These are phyloP conservation scores for Rhagoletis pomonella DNA, from an alignment of 1,140 invertebrate genomes.

Conservation along the genomic window DNA sequence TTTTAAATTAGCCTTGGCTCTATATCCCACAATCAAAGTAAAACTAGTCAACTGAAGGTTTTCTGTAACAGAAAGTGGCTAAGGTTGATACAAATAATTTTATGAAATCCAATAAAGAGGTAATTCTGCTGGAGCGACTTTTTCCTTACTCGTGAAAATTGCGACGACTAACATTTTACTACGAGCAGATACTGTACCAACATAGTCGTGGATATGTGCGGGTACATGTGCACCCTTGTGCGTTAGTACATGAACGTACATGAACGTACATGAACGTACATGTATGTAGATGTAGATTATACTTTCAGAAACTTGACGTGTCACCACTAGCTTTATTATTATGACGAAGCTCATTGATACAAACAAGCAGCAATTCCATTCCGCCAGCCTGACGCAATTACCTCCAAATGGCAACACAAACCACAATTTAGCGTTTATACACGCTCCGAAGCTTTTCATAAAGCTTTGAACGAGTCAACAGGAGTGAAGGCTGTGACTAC, in stretches of 20 bases:
- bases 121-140: background rate
- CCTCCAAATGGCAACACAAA: slow-evolving; percentile 46
- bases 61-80: background rate
- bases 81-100: slow-evolving; percentile 13
- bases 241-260: background rate
- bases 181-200: no score
- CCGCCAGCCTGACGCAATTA: background rate
- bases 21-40: no score
- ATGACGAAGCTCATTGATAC: slow-evolving; percentile 47
- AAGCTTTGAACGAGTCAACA: slow-evolving; percentile 18
- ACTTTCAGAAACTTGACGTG: slow-evolving; percentile 12
- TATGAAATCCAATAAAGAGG: background rate
- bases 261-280: background rate
- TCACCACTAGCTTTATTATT: slow-evolving; percentile 46
- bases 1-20: no score
- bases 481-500: background rate
- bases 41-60: background rate
- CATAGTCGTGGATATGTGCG: background rate
- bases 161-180: no score
- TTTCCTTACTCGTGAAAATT: background rate
- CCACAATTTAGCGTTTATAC: slow-evolving; percentile 48
- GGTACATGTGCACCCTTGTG: background rate
- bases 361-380: slow-evolving; percentile 39
- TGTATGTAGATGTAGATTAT: background rate
- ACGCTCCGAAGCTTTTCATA: slow-evolving; percentile 33